phyloP scores from a whole-genome alignment of 2,113 vertebrate genomes.

The pig (Sus scrofa) region DNA sequence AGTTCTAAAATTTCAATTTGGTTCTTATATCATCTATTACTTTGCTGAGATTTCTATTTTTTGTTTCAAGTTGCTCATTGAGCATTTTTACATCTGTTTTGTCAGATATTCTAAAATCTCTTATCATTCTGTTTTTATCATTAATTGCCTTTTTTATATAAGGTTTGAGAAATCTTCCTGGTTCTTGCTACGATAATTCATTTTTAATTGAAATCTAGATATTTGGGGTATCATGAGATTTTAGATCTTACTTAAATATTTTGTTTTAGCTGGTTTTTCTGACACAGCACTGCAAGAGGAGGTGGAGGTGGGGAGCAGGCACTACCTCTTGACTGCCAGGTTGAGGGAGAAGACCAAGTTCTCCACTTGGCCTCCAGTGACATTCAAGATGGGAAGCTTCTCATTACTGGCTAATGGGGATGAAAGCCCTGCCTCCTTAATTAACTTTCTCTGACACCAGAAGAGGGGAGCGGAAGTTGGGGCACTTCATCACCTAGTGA shows the following conservation, averaged over 20 bases:
- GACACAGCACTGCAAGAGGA: background rate
- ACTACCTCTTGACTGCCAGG: background rate
- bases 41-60: slow-evolving; percentile 35
- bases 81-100: slow-evolving; percentile 39
- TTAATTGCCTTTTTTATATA: background rate
- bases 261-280: background rate
- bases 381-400: background rate
- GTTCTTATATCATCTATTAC: background rate
- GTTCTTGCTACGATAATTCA: background rate
- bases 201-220: slow-evolving; percentile 8
- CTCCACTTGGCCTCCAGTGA: background rate
- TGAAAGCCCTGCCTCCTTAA: background rate
- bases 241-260: background rate
- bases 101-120: background rate
- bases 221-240: background rate
- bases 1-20: slow-evolving; percentile 13
- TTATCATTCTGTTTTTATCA: slow-evolving; percentile 40
- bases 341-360: background rate
- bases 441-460: background rate
- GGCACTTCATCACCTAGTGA: background rate
- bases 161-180: background rate
- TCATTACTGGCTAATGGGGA: background rate
- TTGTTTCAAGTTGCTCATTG: background rate
- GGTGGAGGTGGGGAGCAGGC: background rate
- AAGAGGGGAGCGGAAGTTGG: background rate